Base-by-base conservation (phyloP, 1,140 invertebrate species). In the Trichomalopsis sarcophagae region DNA sequence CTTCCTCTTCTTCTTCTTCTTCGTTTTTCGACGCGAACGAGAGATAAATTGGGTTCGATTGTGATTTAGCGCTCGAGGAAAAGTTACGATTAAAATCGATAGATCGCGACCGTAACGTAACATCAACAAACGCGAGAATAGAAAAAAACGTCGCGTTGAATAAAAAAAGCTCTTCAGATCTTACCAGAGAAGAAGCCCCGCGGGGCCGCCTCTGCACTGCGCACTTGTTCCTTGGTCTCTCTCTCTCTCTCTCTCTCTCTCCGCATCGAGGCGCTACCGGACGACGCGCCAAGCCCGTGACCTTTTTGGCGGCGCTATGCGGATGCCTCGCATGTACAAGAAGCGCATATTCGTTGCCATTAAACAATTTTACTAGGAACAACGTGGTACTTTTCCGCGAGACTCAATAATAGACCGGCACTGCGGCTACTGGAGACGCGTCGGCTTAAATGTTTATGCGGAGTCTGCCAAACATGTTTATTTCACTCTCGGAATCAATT, bases 221-320 rank as follows among this genome's bases (percentile, higher is more conserved):
- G 73, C 76, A 82, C 68, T 85, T 85, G 86, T 71, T 33, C 79
- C 62, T 80, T 47, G 36, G 55, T 62, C 55, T 27, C 27, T 27
- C 27, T 27, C n/a, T 33, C 33, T 33, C 33, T 33, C 33, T 33
- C 4, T 33, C 33, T 33, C 33, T 33, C 33, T 36, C 33, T 62
- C 55, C 21, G 47, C 13, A 13, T 62, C 21, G 55, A 17, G 17
- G 4, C 55, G 55, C 17, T 62, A 62, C n/a, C 17, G 21, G 55
- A 62, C 55, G 55, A n/a, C 55, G 55, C 30, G 68, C n/a, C 74
- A 76, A 76, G 74, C 23, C 44, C 74, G 36, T 50, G 74, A 76
- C 44, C 74, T 76, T 76, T 76, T 76, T 47, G 36, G 44, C 40
- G 40, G 21, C 55, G 11, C 40, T 76, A 62, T 40, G 36, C 33